Evolutionary conservation across 92 coral and sea anemone genomes (phyloP), one percentile per base, ranked within the genome.

Genomic region (Epizoanthus scotinus): DNA sequence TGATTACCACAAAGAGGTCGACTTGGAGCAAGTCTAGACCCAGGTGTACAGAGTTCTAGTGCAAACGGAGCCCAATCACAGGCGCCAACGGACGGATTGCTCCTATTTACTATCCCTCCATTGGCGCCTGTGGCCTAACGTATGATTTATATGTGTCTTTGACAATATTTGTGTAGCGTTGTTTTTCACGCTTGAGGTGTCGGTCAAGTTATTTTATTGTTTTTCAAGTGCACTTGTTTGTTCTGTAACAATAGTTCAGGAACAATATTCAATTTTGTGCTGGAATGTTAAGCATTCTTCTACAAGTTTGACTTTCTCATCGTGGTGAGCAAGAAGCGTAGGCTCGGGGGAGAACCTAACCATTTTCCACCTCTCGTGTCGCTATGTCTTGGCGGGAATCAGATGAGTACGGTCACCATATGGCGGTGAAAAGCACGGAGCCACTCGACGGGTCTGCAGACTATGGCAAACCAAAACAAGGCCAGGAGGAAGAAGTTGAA

Each of bases 381-480:
- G n/a, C 34, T 9, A 75, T 75, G 81, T 75, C 81, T 58, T 75
- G 81, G 81, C 60, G 57, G 17, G 81, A 75, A 6, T 58, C 81
- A 21, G 55, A 52, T 6, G 81, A 75, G 2, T n/a, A 34, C 2
- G 67, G 44, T 57, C 68, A 60, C 17, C 81, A 58, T 20, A 68
- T 75, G 0, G 81, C 81, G 2, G 81, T 75, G 2, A 68, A 75
- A 9, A 75, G 81, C 50, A 75, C 81, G 2, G 49, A 58, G 6
- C 81, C 81, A 2, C 68, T 75, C 19, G 56, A 75, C 55, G 21
- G 21, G n/a, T 20, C 38, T 22, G 68, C 38, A 5, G 56, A 0
- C n/a, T 25, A 58, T 2, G 27, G 5, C 49, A 49, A 42, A 4
- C 15, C 50, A 6, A 18, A 73, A 31, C 18, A 73, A 55, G 20